These are phyloP conservation scores for Terrapene triunguis DNA, from an alignment of 2,113 vertebrate genomes.

Conservation along the genomic window DNA sequence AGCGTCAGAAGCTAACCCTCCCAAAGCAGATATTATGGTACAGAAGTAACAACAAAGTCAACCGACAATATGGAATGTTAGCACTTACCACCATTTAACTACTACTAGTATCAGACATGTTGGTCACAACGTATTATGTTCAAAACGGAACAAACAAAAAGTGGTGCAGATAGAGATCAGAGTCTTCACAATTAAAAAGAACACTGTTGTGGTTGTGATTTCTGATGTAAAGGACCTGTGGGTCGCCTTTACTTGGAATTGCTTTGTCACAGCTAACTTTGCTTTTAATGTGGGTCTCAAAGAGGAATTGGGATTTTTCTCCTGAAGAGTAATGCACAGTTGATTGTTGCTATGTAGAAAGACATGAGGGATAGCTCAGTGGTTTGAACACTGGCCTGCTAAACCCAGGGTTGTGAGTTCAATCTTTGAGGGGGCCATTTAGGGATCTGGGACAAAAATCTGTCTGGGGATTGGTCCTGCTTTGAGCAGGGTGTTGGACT, in stretches of 20 bases:
- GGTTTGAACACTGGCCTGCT: too few species aligned
- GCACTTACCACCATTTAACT: constrained; percentile 12
- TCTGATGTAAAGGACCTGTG: neutral
- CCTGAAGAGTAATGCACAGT: neutral
- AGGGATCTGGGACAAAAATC: too few species aligned
- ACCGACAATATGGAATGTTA: neutral
- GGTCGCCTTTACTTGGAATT: neutral
- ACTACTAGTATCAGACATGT: neutral
- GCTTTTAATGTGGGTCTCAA: neutral
- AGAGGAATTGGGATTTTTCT: neutral
- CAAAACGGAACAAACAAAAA: neutral
- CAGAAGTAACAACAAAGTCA: constrained; percentile 10
- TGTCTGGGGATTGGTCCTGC: too few species aligned
- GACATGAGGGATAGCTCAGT: neutral
- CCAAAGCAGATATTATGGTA: neutral
- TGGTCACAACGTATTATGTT: constrained; percentile 8
- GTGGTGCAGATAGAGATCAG: neutral
- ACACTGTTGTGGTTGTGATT: neutral
- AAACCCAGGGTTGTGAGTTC: too few species aligned
- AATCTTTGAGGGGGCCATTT: too few species aligned
- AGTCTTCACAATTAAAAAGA: neutral
- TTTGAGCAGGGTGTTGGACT: too few species aligned
- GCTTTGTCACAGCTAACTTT: neutral
- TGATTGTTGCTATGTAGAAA: neutral
- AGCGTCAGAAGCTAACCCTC: neutral